A percentile compares a stretch with the other conserved stretches of the same genome.
These are phyloP conservation scores for Hypothenemus hampei DNA, from an alignment of 1,140 invertebrate genomes.

Conservation along the genomic window DNA sequence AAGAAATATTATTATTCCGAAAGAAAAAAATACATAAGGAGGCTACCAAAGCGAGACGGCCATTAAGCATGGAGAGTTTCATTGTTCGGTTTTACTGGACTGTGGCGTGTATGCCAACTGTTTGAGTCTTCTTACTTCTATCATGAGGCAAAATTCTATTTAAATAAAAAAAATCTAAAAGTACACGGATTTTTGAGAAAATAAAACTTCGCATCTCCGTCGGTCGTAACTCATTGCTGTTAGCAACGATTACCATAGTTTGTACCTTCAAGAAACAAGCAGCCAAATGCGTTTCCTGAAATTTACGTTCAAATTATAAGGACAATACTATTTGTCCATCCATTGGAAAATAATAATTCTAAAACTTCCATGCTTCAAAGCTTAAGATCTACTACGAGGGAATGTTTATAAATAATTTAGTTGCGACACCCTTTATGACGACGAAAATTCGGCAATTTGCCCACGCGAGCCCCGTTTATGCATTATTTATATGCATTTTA, in stretches of 20 bases:
- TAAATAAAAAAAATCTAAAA: not conserved
- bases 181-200: not conserved
- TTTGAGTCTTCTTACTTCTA: constrained; percentile 16
- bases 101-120: constrained; percentile 40
- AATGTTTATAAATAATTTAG: too few species aligned
- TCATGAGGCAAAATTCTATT: not conserved
- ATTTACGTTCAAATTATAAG: constrained; percentile 12
- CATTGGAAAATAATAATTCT: constrained; percentile 20
- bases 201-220: too few species aligned
- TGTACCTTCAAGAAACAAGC: too few species aligned
- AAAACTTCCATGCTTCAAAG: too few species aligned
- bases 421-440: not conserved
- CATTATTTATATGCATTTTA: constrained; percentile 14
- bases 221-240: too few species aligned
- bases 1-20: constrained; percentile 33
- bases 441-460: constrained; percentile 10
- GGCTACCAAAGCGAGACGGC: constrained; percentile 40
- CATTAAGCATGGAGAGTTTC: constrained; percentile 39
- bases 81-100: constrained; percentile 43
- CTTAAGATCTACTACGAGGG: too few species aligned
- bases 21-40: constrained; percentile 36
- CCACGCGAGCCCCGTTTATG: not conserved
- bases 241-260: too few species aligned
- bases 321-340: constrained; percentile 15
- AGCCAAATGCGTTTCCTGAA: constrained; percentile 5